phyloP scores from a whole-genome alignment of 1,140 invertebrate genomes.

The Sitobion miscanthi region DNA sequence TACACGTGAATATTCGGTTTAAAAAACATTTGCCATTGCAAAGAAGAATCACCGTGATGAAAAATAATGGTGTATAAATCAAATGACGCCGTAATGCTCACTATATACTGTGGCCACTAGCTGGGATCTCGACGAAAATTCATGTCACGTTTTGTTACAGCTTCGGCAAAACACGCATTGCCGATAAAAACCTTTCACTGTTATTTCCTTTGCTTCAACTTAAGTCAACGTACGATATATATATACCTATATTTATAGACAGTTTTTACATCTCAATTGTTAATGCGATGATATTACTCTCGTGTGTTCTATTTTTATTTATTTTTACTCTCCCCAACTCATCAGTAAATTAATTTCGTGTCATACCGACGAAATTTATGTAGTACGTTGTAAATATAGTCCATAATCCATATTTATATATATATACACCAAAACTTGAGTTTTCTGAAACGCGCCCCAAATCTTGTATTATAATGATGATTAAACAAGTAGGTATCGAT shows the following conservation, averaged over 20 bases:
- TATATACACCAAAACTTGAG: not conserved
- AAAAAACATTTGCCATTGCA: not conserved
- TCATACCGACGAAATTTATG: not conserved
- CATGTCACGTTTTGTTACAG: constrained; percentile 48
- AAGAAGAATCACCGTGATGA: constrained; percentile 42
- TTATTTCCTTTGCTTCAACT: constrained; percentile 38
- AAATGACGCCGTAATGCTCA: not conserved
- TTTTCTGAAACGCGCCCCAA: not conserved
- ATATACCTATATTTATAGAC: not conserved
- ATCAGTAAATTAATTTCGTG: not conserved
- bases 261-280: constrained; percentile 27
- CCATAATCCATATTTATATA: not conserved
- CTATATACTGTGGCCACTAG: not conserved
- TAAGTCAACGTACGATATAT: not conserved
- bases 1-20: not conserved
- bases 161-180: constrained; percentile 42
- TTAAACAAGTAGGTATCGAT: not conserved
- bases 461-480: not conserved
- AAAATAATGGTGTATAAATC: constrained; percentile 52
- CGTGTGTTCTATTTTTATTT: not conserved
- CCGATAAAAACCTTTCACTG: constrained; percentile 42
- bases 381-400: not conserved
- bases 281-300: not conserved
- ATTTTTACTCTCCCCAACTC: not conserved
- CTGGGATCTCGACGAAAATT: not conserved